phyloP scores from a whole-genome alignment of 35 echinoderm and acorn worm species.

The Stichopus chloronotus region DNA sequence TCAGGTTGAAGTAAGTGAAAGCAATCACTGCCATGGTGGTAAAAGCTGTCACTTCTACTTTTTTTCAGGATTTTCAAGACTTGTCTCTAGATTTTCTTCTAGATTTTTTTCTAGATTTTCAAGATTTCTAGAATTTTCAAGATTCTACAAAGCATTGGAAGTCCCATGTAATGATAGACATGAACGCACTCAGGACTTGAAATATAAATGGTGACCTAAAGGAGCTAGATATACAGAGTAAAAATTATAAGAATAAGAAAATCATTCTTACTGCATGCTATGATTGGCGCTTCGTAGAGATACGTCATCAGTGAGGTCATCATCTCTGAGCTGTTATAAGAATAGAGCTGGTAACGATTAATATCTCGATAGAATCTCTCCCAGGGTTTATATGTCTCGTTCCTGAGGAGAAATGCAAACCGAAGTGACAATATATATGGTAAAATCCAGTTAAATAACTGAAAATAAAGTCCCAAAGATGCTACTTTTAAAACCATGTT shows the following conservation, averaged over 20 bases:
- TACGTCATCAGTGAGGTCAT: background rate
- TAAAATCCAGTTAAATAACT: background rate
- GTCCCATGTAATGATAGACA: background rate
- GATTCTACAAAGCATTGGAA: too few relatives aligned
- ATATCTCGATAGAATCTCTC: slow-evolving; percentile 18
- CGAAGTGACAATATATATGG: background rate
- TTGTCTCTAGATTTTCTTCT: too few relatives aligned
- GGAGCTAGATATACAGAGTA: background rate
- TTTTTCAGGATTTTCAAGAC: too few relatives aligned
- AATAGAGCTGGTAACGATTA: slow-evolving; percentile 36
- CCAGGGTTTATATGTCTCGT: background rate
- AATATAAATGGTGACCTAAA: background rate
- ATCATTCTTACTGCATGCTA: slow-evolving; percentile 5
- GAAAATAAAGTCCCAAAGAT: too few relatives aligned
- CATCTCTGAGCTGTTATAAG: slow-evolving; percentile 12
- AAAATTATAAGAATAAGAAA: background rate
- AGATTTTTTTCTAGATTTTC: too few relatives aligned
- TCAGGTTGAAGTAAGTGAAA: too few relatives aligned
- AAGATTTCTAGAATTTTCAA: too few relatives aligned
- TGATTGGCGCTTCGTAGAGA: background rate
- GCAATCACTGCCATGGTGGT: too few relatives aligned
- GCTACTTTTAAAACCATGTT: too few relatives aligned
- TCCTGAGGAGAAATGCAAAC: background rate
- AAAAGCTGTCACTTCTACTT: too few relatives aligned
- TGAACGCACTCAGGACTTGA: background rate